Conservation (phyloP, 2,888 invertebrate genomes). For the Stenurella melanura region DNA sequence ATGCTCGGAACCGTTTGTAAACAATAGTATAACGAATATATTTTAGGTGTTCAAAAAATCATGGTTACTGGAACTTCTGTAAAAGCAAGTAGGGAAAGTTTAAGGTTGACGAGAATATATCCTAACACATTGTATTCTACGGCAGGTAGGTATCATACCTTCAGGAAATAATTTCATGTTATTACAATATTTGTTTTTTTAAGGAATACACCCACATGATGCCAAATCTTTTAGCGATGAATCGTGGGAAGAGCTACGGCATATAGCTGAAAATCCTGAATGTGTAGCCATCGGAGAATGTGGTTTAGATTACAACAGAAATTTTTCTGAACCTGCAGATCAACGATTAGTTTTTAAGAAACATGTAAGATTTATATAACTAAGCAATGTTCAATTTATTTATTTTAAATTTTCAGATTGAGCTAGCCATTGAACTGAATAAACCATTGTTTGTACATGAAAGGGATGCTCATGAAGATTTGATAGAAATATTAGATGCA, state of each 20-base stretch:
- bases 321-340: constrained; percentile 92
- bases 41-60: constrained; percentile 90
- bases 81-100: constrained; percentile 91
- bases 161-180: background rate
- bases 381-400: background rate
- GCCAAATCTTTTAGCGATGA: constrained; percentile 89
- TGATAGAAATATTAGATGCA: constrained; percentile 82
- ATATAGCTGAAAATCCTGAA: constrained; percentile 87
- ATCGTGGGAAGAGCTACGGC: constrained; percentile 86
- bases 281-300: constrained; percentile 97
- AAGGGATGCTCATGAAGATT: constrained; percentile 91
- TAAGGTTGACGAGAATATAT: constrained; percentile 91
- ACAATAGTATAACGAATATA: background rate
- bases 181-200: constrained; percentile 42
- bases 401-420: constrained; percentile 76
- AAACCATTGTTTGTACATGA: constrained; percentile 95
- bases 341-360: constrained; percentile 92
- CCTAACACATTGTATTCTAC: constrained; percentile 94
- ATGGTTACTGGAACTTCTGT: constrained; percentile 95
- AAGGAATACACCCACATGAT: constrained; percentile 94
- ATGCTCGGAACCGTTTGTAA: background rate
- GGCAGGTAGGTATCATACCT: constrained; percentile 84
- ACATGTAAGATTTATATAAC: constrained; percentile 76
- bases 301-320: constrained; percentile 94
- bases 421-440: constrained; percentile 88